A percentile compares a stretch with the other conserved stretches of the same genome.
Conservation (phyloP, 2,797 vertebrate genomes). For the Aldrovandia affinis region DNA sequence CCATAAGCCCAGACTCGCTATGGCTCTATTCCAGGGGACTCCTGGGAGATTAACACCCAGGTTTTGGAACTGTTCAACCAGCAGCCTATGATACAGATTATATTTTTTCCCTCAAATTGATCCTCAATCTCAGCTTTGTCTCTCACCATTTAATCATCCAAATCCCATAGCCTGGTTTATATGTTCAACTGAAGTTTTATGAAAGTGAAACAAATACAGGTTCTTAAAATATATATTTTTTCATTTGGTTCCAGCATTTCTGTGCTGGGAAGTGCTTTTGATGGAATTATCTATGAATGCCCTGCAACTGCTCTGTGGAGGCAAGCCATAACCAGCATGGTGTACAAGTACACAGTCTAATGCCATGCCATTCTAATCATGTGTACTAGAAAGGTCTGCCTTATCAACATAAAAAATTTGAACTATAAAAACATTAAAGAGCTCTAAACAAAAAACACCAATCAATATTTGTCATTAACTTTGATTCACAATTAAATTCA, state of each 20-base stretch:
- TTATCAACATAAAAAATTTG: not conserved
- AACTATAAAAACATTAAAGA: too few relatives aligned
- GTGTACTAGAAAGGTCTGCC: not conserved
- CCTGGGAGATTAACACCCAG: conserved; percentile 24
- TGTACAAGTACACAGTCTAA: not conserved
- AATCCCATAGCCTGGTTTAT: conserved; percentile 12
- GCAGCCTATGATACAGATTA: conserved; percentile 11
- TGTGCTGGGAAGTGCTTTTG: not conserved
- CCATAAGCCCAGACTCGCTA: conserved; percentile 35
- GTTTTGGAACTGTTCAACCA: conserved; percentile 27
- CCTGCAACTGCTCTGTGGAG: not conserved
- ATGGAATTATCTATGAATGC: not conserved
- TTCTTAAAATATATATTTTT: not conserved
- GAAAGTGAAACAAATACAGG: conserved; percentile 22
- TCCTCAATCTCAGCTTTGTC: not conserved
- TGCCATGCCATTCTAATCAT: not conserved
- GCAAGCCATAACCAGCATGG: not conserved
- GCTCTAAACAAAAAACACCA: too few relatives aligned
- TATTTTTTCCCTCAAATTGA: conserved; percentile 20
- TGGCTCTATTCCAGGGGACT: not conserved
- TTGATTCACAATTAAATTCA: too few relatives aligned
- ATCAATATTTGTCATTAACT: too few relatives aligned
- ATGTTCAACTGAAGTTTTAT: conserved; percentile 7
- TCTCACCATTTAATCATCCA: conserved; percentile 11
- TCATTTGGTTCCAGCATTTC: not conserved